A percentile compares a stretch with the other conserved stretches of the same genome.
Conservation (phyloP, 2,797 vertebrate species). For the Pseudopleuronectes americanus region DNA sequence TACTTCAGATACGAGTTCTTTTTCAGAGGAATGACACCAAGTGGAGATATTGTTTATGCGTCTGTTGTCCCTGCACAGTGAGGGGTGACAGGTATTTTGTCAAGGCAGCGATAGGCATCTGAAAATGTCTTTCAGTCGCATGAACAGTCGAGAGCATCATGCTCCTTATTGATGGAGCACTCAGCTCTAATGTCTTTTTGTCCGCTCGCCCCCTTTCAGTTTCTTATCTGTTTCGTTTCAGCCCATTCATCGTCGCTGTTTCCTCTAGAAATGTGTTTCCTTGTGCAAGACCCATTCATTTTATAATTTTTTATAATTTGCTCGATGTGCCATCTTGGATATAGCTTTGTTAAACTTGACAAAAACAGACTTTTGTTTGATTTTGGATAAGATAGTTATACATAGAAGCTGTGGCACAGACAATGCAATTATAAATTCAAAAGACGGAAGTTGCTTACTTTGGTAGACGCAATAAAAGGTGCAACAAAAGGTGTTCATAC, state of each 20-base stretch:
- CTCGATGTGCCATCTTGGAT: slow-evolving; percentile 15
- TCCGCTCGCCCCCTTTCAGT: slow-evolving; percentile 37
- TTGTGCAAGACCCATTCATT: slow-evolving; percentile 12
- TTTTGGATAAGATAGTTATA: slow-evolving; percentile 4
- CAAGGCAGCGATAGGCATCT: slow-evolving; percentile 60
- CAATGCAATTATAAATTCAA: slow-evolving; percentile 8
- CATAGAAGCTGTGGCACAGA: slow-evolving; percentile 18
- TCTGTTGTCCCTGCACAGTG: slow-evolving; percentile 30
- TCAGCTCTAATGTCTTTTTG: slow-evolving; percentile 64
- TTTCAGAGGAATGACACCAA: slow-evolving; percentile 8
- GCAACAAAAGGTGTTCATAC: neutral
- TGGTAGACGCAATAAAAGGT: neutral
- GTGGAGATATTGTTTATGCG: slow-evolving; percentile 22
- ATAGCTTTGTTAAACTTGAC: slow-evolving; percentile 24
- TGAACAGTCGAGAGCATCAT: slow-evolving; percentile 56
- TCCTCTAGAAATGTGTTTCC: slow-evolving; percentile 32
- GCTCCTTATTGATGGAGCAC: slow-evolving; percentile 66
- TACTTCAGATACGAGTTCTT: slow-evolving; percentile 12
- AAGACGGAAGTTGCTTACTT: neutral
- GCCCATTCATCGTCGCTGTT: slow-evolving; percentile 59
- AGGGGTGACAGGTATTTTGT: slow-evolving; percentile 66
- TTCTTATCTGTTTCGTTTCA: slow-evolving; percentile 47
- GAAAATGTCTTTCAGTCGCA: slow-evolving; percentile 54
- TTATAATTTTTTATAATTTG: slow-evolving; percentile 20
- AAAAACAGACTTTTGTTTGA: slow-evolving; percentile 9